Evolutionary conservation across 2,797 vertebrate species (phyloP).

Genomic region (Melanotaenia pygmaea): DNA sequence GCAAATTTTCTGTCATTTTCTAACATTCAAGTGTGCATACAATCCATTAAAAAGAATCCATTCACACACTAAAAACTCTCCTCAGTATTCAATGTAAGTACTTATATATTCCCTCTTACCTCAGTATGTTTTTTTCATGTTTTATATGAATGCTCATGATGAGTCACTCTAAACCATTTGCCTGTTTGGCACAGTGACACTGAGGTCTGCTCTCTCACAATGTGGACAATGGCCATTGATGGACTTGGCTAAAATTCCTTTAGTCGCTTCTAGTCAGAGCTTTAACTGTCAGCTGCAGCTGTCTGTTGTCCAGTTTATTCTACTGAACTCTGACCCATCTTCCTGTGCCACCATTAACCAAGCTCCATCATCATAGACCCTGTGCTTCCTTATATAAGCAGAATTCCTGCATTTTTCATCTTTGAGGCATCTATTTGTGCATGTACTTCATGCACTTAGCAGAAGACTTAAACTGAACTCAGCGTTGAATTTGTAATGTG

Average conservation of each 20-base stretch:
- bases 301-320: slow-evolving; percentile 62
- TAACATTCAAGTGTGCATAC: slow-evolving; percentile 16
- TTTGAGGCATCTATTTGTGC: slow-evolving; percentile 28
- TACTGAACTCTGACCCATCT: slow-evolving; percentile 60
- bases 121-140: slow-evolving; percentile 14
- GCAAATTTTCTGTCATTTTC: slow-evolving; percentile 50
- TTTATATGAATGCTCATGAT: neutral
- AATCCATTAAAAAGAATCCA: neutral
- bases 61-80: slow-evolving; percentile 3
- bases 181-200: neutral
- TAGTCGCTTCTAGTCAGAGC: slow-evolving; percentile 15
- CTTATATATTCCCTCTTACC: neutral
- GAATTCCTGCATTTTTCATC: slow-evolving; percentile 40
- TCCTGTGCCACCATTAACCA: slow-evolving; percentile 26
- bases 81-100: neutral
- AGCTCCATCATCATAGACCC: slow-evolving; percentile 39
- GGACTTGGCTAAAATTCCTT: slow-evolving; percentile 39
- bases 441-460: neutral
- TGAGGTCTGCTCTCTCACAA: slow-evolving; percentile 11
- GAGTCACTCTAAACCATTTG: slow-evolving; percentile 22
- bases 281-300: slow-evolving; percentile 63
- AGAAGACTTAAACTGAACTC: slow-evolving; percentile 18
- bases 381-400: slow-evolving; percentile 27
- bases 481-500: neutral
- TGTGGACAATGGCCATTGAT: slow-evolving; percentile 23